These are phyloP conservation scores for Pangasius mekongensis DNA, from an alignment of 2,797 vertebrate species.

Conservation along the genomic window DNA sequence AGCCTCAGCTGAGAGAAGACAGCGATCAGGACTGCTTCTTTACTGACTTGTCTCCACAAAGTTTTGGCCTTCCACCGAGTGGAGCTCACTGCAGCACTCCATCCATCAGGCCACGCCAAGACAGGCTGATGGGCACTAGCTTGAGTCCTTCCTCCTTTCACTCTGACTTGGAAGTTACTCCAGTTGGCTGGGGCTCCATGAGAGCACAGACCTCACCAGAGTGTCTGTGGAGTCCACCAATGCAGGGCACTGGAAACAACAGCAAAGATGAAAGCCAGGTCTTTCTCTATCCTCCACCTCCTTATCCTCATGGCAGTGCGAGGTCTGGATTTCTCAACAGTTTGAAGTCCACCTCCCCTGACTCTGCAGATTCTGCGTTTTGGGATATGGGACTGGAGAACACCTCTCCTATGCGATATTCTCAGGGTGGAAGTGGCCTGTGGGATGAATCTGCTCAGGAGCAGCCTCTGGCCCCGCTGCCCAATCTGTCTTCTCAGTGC, in stretches of 20 bases:
- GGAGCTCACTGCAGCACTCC: constrained; percentile 56
- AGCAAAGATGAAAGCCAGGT: constrained; percentile 40
- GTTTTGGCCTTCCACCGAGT: constrained; percentile 30
- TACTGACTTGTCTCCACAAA: constrained; percentile 42
- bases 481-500: constrained; percentile 57
- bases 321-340: constrained; percentile 32
- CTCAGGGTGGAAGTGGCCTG: constrained; percentile 18
- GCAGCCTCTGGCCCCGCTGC: constrained; percentile 51
- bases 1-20: constrained; percentile 39
- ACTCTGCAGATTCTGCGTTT: constrained; percentile 62
- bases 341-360: constrained; percentile 49
- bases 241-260: constrained; percentile 22
- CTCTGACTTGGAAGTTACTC: constrained; percentile 31
- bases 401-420: constrained; percentile 36
- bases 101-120: constrained; percentile 45
- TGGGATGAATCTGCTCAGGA: constrained; percentile 47
- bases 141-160: constrained; percentile 44
- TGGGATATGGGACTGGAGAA: constrained; percentile 60
- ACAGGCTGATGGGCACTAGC: constrained; percentile 55
- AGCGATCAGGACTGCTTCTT: constrained; percentile 49
- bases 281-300: constrained; percentile 54
- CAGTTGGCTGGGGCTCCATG: constrained; percentile 46
- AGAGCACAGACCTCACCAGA: constrained; percentile 37
- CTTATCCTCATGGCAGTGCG: constrained; percentile 46
- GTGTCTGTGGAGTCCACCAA: constrained; percentile 50